These are phyloP conservation scores for Smutsia gigantea DNA, from an alignment of 2,797 vertebrate species.

Conservation along the genomic window DNA sequence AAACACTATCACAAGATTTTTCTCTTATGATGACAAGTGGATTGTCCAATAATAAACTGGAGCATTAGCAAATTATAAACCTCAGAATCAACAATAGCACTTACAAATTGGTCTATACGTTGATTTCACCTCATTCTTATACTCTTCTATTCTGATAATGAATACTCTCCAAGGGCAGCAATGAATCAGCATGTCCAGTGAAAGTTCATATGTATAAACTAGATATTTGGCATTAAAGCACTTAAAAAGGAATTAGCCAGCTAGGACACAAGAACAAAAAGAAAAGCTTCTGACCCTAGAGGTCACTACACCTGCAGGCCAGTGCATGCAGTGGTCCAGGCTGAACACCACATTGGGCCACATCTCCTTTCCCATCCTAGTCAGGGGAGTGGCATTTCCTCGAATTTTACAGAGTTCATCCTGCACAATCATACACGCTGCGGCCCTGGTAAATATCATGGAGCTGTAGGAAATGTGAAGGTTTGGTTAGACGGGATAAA, in stretches of 20 bases:
- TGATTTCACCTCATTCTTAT: background rate
- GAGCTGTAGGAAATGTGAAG: background rate
- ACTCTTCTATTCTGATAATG: background rate
- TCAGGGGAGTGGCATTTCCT: background rate
- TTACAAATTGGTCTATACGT: background rate
- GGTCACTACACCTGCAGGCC: background rate
- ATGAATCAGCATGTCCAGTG: background rate
- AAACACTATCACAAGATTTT: background rate
- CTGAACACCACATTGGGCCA: accelerated
- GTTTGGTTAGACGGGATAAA: background rate
- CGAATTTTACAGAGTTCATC: background rate
- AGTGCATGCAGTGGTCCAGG: background rate
- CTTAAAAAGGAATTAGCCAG: background rate
- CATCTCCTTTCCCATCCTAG: background rate
- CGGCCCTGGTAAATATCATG: background rate
- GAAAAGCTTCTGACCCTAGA: background rate
- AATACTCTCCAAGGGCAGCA: background rate
- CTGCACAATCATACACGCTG: accelerated
- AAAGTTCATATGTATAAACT: background rate
- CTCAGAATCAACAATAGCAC: background rate
- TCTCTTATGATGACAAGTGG: background rate
- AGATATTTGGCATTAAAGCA: background rate
- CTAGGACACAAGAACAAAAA: background rate
- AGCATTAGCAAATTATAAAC: background rate
- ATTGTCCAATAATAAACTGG: background rate